Evolutionary conservation across 30 jellyfish, hydroid and myxozoan species (phyloP).

Genomic region (Phacellophora camtschatica): DNA sequence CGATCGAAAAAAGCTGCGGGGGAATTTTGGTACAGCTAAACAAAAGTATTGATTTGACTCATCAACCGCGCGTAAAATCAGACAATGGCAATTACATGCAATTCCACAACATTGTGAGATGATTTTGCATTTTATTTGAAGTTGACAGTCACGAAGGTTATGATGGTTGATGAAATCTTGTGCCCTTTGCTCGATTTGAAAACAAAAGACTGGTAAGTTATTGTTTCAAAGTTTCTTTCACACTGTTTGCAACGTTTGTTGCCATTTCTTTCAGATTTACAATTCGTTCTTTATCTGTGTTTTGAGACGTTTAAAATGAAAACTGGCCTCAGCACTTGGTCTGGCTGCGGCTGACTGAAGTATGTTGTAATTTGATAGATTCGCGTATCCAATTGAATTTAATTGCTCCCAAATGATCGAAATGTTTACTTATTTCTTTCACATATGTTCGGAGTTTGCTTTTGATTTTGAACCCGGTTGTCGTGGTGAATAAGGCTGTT

Average conservation of each 20-base stretch:
- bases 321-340: not conserved
- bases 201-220: not conserved
- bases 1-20: not conserved
- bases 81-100: not conserved
- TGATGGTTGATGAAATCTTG: not conserved
- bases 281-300: not conserved
- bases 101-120: not conserved
- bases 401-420: constrained; percentile 58
- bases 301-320: not conserved
- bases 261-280: too few relatives aligned
- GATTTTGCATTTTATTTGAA: too few relatives aligned
- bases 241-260: not conserved
- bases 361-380: constrained; percentile 25
- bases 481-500: constrained; percentile 6
- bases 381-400: constrained; percentile 34
- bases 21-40: not conserved
- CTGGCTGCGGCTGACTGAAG: not conserved
- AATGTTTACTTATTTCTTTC: constrained; percentile 57
- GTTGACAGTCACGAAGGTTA: too few relatives aligned
- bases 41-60: not conserved
- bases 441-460: constrained; percentile 31
- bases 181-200: not conserved
- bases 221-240: not conserved
- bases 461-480: constrained; percentile 57
- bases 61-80: not conserved